phyloP scores from a whole-genome alignment of 1,140 invertebrate species.

The Lasioglossum albipes region DNA sequence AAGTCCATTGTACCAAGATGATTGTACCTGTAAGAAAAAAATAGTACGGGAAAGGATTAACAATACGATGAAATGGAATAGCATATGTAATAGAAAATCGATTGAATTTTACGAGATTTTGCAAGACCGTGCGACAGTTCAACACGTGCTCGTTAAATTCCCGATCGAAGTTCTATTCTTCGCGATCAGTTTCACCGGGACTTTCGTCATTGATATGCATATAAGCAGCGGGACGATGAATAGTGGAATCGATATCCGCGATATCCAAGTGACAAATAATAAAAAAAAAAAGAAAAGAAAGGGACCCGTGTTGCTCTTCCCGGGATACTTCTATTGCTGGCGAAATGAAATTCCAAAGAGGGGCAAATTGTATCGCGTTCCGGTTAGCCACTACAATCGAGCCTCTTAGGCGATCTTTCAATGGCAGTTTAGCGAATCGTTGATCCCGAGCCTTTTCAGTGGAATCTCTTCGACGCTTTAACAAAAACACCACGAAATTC shows the following conservation, averaged over 20 bases:
- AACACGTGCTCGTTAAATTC: constrained; percentile 17
- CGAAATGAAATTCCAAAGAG: constrained; percentile 42
- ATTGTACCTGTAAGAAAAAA: too few species aligned
- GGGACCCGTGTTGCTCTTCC: not conserved
- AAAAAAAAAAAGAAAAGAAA: constrained; percentile 37
- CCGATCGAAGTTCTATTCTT: constrained; percentile 55
- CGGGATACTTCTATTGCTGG: constrained; percentile 38
- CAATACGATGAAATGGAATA: too few species aligned
- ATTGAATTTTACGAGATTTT: too few species aligned
- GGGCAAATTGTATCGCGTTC: constrained; percentile 51
- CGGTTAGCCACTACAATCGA: constrained; percentile 45
- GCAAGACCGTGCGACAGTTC: constrained; percentile 2
- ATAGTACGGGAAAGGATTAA: too few species aligned
- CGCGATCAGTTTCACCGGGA: constrained; percentile 46
- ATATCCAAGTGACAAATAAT: constrained; percentile 51
- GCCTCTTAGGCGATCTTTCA: constrained; percentile 36
- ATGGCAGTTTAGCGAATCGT: not conserved
- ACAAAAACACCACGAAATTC: too few species aligned
- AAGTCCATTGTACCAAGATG: too few species aligned
- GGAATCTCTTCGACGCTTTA: too few species aligned
- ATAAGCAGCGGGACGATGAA: constrained; percentile 57
- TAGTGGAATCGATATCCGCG: constrained; percentile 56
- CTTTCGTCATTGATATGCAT: constrained; percentile 61
- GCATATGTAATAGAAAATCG: too few species aligned
- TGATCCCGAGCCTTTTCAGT: constrained; percentile 1